These are phyloP conservation scores for Triplophysa bombifrons DNA, from an alignment of 2,797 vertebrate species.

Conservation along the genomic window DNA sequence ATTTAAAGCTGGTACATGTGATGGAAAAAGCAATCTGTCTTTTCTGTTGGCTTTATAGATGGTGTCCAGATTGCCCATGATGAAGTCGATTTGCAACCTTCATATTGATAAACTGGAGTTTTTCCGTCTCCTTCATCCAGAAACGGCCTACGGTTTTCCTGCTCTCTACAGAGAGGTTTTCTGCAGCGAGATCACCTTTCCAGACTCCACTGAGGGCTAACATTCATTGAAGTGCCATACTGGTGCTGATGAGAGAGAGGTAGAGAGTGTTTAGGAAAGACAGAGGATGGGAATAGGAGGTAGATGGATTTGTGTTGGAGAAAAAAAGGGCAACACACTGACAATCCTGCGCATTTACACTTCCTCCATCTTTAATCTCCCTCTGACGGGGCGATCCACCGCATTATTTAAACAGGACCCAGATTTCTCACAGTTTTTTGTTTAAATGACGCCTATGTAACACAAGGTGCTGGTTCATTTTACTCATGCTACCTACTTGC, in stretches of 20 bases:
- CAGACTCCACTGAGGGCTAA: conserved; percentile 85
- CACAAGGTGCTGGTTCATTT: conserved; percentile 56
- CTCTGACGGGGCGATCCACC: conserved; percentile 56
- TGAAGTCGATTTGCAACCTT: conserved; percentile 92
- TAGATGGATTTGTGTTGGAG: conserved; percentile 62
- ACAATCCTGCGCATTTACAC: conserved; percentile 80
- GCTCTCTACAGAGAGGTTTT: conserved; percentile 91
- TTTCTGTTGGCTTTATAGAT: conserved; percentile 71
- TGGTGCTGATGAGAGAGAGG: conserved; percentile 34
- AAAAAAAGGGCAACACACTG: conserved; percentile 73
- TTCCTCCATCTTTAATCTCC: conserved; percentile 67
- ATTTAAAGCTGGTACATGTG: not conserved
- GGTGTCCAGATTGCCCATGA: conserved; percentile 86
- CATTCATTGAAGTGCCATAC: conserved; percentile 42
- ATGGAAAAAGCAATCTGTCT: not conserved
- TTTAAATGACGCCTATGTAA: conserved; percentile 29
- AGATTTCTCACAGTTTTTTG: conserved; percentile 44
- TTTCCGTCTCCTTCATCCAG: conserved; percentile 87
- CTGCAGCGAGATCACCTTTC: conserved; percentile 86
- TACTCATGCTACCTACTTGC: conserved; percentile 59
- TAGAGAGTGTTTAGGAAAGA: conserved; percentile 31
- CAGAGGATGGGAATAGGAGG: conserved; percentile 53
- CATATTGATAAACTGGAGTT: conserved; percentile 93
- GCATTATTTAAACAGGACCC: conserved; percentile 61
- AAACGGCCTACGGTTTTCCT: conserved; percentile 85